These are phyloP conservation scores for Anableps anableps DNA, from an alignment of 2,797 vertebrate species.

Conservation along the genomic window DNA sequence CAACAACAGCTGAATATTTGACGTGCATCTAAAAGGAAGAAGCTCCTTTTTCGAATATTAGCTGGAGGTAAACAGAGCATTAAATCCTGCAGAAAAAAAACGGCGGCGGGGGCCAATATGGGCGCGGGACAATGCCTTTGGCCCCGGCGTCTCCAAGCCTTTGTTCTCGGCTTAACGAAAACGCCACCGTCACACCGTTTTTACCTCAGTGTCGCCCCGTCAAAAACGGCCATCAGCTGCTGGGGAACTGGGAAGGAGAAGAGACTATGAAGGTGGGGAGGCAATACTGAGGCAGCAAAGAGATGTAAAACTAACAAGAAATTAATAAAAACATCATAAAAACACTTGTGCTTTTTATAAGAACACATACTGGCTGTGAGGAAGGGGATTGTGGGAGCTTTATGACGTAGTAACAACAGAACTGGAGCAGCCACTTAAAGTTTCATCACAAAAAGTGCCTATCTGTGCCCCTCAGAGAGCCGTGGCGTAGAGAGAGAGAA, in stretches of 20 bases:
- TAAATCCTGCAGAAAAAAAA: slow-evolving; percentile 86
- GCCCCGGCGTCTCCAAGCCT: slow-evolving; percentile 78
- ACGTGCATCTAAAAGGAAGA: slow-evolving; percentile 55
- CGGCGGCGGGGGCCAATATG: slow-evolving; percentile 91
- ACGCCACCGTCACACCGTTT: slow-evolving; percentile 94
- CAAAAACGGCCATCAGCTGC: slow-evolving; percentile 79
- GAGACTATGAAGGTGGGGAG: not conserved
- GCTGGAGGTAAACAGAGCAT: slow-evolving; percentile 96
- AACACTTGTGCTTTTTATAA: slow-evolving; percentile 39
- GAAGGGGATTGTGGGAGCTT: slow-evolving; percentile 23
- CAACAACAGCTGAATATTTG: slow-evolving; percentile 12
- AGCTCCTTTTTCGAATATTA: slow-evolving; percentile 80
- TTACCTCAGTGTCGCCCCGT: slow-evolving; percentile 95
- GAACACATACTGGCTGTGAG: slow-evolving; percentile 59
- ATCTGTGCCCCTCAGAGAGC: slow-evolving; percentile 62
- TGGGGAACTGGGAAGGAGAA: slow-evolving; percentile 39
- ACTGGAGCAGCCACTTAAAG: slow-evolving; percentile 81
- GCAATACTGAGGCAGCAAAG: slow-evolving; percentile 33
- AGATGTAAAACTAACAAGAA: slow-evolving; percentile 19
- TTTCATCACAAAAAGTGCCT: slow-evolving; percentile 76
- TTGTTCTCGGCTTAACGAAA: slow-evolving; percentile 98
- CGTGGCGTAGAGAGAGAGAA: slow-evolving; percentile 8
- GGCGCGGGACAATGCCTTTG: slow-evolving; percentile 88
- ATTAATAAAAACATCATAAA: slow-evolving; percentile 51
- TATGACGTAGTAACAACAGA: slow-evolving; percentile 73